A percentile compares a stretch with the other conserved stretches of the same genome.
Evolutionary conservation across 1,140 invertebrate species (phyloP).

Genomic region (Apis florea): DNA sequence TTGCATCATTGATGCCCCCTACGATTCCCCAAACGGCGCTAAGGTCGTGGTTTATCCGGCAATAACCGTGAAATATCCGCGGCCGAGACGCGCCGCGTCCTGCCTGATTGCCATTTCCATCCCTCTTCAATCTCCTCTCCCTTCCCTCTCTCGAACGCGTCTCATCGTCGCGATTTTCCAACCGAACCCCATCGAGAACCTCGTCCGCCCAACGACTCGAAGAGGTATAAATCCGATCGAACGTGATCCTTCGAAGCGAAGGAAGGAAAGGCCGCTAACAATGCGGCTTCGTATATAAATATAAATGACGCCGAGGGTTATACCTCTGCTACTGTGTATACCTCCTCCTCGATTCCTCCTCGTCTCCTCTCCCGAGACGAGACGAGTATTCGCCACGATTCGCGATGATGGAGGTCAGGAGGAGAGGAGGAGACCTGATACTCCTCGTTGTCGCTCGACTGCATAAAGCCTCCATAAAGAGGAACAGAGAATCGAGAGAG

Average conservation of each 20-base stretch:
- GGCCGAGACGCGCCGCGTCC: slow-evolving; percentile 62
- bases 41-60: slow-evolving; percentile 77
- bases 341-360: slow-evolving; percentile 23
- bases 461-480: too few relatives aligned
- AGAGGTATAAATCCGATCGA: too few relatives aligned
- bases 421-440: too few relatives aligned
- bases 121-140: slow-evolving; percentile 69
- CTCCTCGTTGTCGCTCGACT: slow-evolving; percentile 7
- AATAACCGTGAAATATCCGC: slow-evolving; percentile 79
- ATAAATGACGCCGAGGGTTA: slow-evolving; percentile 78
- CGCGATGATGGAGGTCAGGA: slow-evolving; percentile 17
- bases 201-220: too few relatives aligned
- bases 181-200: too few relatives aligned
- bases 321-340: slow-evolving; percentile 73
- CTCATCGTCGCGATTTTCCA: too few relatives aligned
- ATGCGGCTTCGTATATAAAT: slow-evolving; percentile 79
- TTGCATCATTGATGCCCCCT: slow-evolving; percentile 79
- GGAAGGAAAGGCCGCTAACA: slow-evolving; percentile 72
- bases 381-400: not conserved
- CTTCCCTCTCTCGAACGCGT: not conserved
- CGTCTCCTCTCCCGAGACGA: too few relatives aligned
- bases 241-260: too few relatives aligned
- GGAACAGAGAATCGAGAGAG: not conserved
- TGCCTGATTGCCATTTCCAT: slow-evolving; percentile 71
- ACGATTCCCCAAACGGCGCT: slow-evolving; percentile 78